Percentiles rank a stretch among this genome's conserved stretches.
phyloP scores from a whole-genome alignment of 1,140 invertebrate species.

The Temnothorax longispinosus region DNA sequence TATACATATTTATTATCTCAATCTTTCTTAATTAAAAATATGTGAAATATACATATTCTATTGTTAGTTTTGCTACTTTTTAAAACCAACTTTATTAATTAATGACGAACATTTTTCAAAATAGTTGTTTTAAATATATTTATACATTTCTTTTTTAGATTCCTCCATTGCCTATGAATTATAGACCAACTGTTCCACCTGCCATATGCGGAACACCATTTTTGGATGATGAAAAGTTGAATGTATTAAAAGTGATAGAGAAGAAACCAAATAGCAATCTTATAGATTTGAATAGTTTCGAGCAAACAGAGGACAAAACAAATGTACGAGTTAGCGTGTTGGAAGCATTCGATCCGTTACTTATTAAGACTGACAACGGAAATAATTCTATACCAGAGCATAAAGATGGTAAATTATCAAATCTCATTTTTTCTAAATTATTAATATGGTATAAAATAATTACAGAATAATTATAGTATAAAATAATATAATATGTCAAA shows the following conservation, averaged over 20 bases:
- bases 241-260: conserved; percentile 85
- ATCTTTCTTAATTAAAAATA: not conserved
- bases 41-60: not conserved
- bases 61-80: not conserved
- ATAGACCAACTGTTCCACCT: conserved; percentile 77
- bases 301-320: conserved; percentile 85
- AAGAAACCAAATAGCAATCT: conserved; percentile 87
- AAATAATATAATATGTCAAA: not conserved
- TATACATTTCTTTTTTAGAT: conserved; percentile 77
- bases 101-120: not conserved
- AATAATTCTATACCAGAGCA: conserved; percentile 68
- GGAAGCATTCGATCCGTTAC: conserved; percentile 93
- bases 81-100: conserved; percentile 6
- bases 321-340: conserved; percentile 92
- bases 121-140: conserved; percentile 11
- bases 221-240: conserved; percentile 80
- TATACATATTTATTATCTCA: not conserved
- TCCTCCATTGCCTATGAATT: conserved; percentile 84
- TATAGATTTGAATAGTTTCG: conserved; percentile 86
- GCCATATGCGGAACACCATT: conserved; percentile 63
- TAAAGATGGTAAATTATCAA: conserved; percentile 74
- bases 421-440: not conserved
- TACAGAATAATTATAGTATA: not conserved
- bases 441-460: conserved; percentile 2
- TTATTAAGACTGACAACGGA: conserved; percentile 86